These are phyloP conservation scores for Micromesistius poutassou DNA, from an alignment of 2,797 vertebrate species.

Conservation along the genomic window DNA sequence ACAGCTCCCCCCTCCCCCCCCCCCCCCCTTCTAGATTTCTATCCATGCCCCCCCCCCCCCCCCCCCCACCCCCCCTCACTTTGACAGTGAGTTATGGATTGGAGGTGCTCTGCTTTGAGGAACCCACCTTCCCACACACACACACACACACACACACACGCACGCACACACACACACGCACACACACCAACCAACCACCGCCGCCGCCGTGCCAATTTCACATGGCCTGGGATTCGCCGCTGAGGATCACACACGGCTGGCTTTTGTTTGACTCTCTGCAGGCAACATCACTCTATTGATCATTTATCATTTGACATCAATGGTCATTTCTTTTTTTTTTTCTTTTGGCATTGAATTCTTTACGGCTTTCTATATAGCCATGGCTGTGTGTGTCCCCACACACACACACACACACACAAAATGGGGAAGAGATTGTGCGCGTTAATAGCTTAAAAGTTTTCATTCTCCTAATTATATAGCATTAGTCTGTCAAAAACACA, in stretches of 20 bases:
- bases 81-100: slow-evolving; percentile 65
- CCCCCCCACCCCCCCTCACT: slow-evolving; percentile 39
- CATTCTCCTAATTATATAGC: neutral
- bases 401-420: neutral
- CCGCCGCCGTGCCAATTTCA: slow-evolving; percentile 41
- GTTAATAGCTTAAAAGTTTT: slow-evolving; percentile 2
- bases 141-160: slow-evolving; percentile 24
- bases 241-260: slow-evolving; percentile 49
- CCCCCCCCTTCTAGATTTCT: neutral
- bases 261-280: slow-evolving; percentile 55
- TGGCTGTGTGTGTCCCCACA: neutral
- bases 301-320: slow-evolving; percentile 29
- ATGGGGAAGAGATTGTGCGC: neutral
- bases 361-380: slow-evolving; percentile 1
- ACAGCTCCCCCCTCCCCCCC: neutral
- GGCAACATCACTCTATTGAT: slow-evolving; percentile 46
- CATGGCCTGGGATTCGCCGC: slow-evolving; percentile 31
- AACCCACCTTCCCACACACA: slow-evolving; percentile 53
- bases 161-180: slow-evolving; percentile 26
- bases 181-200: slow-evolving; percentile 19
- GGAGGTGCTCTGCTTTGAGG: slow-evolving; percentile 56
- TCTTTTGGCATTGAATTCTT: slow-evolving; percentile 5
- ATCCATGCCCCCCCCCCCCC: slow-evolving; percentile 30
- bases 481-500: slow-evolving; percentile 6
- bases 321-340: slow-evolving; percentile 21